phyloP scores from a whole-genome alignment of 2,113 vertebrate genomes.

The Trachemys scripta region DNA sequence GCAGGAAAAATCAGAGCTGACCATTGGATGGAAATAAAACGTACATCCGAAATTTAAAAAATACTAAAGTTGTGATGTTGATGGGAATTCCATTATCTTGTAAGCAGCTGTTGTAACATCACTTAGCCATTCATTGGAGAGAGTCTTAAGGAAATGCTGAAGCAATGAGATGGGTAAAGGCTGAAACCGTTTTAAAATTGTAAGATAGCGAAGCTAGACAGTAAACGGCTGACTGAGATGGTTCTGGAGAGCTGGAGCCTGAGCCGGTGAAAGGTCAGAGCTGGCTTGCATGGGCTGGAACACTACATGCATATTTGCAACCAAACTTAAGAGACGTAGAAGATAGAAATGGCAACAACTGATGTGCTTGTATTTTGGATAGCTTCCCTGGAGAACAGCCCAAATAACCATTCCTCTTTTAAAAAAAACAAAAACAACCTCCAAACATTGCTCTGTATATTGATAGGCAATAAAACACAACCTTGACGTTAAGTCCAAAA shows the following conservation, averaged over 20 bases:
- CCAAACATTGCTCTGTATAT: not conserved
- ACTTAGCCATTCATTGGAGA: not conserved
- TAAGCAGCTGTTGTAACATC: not conserved
- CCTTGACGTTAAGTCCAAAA: not conserved
- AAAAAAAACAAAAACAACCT: not conserved
- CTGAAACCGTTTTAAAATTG: not conserved
- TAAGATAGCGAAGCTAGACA: not conserved
- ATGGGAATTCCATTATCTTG: not conserved
- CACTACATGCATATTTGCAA: not conserved
- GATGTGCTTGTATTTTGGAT: not conserved
- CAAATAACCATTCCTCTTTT: not conserved
- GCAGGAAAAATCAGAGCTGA: rapidly evolving
- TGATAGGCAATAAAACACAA: not conserved
- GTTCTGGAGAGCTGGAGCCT: not conserved
- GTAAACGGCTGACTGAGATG: not conserved
- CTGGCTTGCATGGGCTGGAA: slow-evolving; percentile 18
- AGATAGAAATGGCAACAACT: not conserved
- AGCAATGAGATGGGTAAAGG: slow-evolving; percentile 4
- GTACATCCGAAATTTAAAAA: rapidly evolving
- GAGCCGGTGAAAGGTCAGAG: slow-evolving; percentile 57
- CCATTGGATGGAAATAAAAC: rapidly evolving
- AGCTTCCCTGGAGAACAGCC: rapidly evolving
- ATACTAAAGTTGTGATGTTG: rapidly evolving
- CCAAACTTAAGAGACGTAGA: not conserved
- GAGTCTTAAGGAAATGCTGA: rapidly evolving